phyloP scores from a whole-genome alignment of 2,797 vertebrate species.

The Clarias platycephalus region DNA sequence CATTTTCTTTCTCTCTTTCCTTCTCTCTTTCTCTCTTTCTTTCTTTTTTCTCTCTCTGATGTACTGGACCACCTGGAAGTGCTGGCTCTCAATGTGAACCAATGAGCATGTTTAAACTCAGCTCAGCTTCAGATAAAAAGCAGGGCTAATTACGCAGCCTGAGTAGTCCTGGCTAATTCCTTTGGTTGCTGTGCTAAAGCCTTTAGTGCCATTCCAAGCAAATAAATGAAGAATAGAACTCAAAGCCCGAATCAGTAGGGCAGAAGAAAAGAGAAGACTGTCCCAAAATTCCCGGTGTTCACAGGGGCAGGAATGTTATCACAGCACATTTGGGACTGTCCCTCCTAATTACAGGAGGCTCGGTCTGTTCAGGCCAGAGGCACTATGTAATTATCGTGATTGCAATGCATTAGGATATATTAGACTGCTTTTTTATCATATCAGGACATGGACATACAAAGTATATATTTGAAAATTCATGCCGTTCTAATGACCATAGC shows the following conservation, averaged over 20 bases:
- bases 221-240: slow-evolving; percentile 52
- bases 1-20: neutral
- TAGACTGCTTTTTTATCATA: slow-evolving; percentile 37
- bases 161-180: slow-evolving; percentile 30
- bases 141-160: slow-evolving; percentile 31
- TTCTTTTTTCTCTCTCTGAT: slow-evolving; percentile 29
- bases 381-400: slow-evolving; percentile 60
- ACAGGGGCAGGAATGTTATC: slow-evolving; percentile 57
- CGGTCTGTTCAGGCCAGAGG: slow-evolving; percentile 53
- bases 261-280: slow-evolving; percentile 37
- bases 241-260: slow-evolving; percentile 40
- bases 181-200: slow-evolving; percentile 31
- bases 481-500: slow-evolving; percentile 25
- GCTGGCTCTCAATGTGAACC: slow-evolving; percentile 52
- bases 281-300: slow-evolving; percentile 44
- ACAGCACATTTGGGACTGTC: slow-evolving; percentile 52
- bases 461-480: slow-evolving; percentile 12
- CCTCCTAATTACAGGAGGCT: slow-evolving; percentile 59
- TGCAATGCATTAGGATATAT: slow-evolving; percentile 54
- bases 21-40: neutral
- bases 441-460: slow-evolving; percentile 17
- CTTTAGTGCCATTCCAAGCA: slow-evolving; percentile 40
- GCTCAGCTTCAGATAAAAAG: slow-evolving; percentile 46
- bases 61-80: slow-evolving; percentile 58
- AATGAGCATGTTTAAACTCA: slow-evolving; percentile 49